Evolutionary conservation across 2,797 vertebrate genomes (phyloP), one percentile per base, ranked within the genome.

Genomic region (Acanthurus leucopareius): DNA sequence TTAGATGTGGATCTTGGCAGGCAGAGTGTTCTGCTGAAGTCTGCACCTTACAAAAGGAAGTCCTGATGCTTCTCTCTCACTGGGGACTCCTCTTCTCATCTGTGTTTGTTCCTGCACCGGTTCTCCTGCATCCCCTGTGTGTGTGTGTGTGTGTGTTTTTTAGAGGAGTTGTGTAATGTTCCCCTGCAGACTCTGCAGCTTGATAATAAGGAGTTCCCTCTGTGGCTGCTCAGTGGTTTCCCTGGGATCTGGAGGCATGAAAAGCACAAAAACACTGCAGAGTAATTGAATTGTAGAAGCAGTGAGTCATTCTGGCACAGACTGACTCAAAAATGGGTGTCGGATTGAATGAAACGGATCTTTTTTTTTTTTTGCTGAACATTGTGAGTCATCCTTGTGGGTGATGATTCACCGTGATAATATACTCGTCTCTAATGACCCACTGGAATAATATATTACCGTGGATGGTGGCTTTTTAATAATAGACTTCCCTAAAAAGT

Each of bases 251-350:
- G 2, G 0, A 66, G 66, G 74, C 77, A 62, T 35, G 56, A 88
- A 88, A 93, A 92, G 85, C 66, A 75, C 89, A 88, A 89, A 84
- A 87, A 84, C 75, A 78, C 54, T 6, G 15, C 59, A 4, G 68
- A 59, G 66, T 89, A 87, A 92, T 92, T 92, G 56, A 88, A 85
- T 88, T 78, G 68, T 74, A 42, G 67, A 85, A 51, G n/a, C 53
- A 69, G 69, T 64, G 85, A 88, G 60, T 74, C 77, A 79, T 44
- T 54, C 44, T 0, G 45, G 25, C 69, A 82, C 63, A 20, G 2
- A 25, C 25, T 25, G 13, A 25, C 71, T 45, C 19, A 61, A 45
- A 73, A 28, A 38, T 3, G 14, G 11, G 42, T 32, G 35, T 67
- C 61, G 15, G 48, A 82, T 64, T 83, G 44, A 87, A 77, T 42